Base-by-base conservation (phyloP, 2,888 invertebrate species). In the Melinopterus prodromus region DNA sequence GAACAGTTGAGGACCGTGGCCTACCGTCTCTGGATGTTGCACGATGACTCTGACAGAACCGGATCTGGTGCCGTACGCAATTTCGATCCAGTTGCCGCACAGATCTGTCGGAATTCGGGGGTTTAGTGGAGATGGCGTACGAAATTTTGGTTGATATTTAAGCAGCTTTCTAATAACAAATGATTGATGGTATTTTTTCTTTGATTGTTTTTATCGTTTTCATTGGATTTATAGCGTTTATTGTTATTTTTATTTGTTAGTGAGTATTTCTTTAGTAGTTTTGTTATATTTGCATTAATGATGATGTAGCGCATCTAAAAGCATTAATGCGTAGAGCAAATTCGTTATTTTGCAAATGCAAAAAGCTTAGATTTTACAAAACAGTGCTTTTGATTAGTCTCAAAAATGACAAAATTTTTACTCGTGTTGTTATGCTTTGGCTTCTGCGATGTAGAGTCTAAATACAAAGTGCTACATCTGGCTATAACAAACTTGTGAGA, bases 1-100 rank as follows among this genome's bases (percentile, higher is more conserved):
- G 90, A 99, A 99, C 70, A 99, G 91, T 90, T 99, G 99, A 2
- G 99, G 99, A 0, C 98, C 98, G 88, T 99, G 98, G 0, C 99
- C 99, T 2, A 99, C 98, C 0, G 99, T 99, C 90, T 99, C 99
- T 1, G 99, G 99, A 90, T 99, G 99, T 86, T 99, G 99, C 0
- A 99, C 99, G 80, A 99, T 99, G 0, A 99, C 98, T 38, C 99
- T 92, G 16, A 99, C 99, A 0, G 97, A 97, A 1, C 99, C 99
- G 16, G 96, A 96, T 84, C 96, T 95, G 0, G 99, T 99, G 3
- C 99, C 99, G 89, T 99, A 99, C 0, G 99, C 99, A 86, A 99
- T 99, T 91, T 99, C 99, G 86, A 99, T 98, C 99, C 99, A 99
- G 90, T 99, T 99, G 72, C 99, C 99, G 90, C 98, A 98, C 80